Conservation (phyloP, 2,888 invertebrate genomes). For the Cacoxenus indagator region DNA sequence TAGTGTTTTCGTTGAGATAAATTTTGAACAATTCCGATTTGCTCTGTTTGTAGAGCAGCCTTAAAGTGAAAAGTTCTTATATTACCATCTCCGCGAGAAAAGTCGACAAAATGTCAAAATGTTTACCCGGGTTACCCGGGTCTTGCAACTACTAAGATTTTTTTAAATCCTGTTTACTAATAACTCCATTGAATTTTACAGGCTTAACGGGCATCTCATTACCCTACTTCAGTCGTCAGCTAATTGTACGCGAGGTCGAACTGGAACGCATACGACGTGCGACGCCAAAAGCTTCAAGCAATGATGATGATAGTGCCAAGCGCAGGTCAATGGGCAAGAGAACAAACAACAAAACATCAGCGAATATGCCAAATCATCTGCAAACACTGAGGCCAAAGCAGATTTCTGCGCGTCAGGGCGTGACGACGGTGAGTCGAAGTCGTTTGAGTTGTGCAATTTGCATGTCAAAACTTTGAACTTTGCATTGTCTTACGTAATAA, state of each 20-base stretch:
- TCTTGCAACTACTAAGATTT: too few relatives aligned
- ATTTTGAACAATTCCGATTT: too few relatives aligned
- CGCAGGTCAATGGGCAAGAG: slow-evolving; percentile 2
- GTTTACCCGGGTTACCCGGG: too few relatives aligned
- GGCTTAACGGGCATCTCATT: slow-evolving; percentile 69
- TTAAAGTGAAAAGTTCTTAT: too few relatives aligned
- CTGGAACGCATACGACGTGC: slow-evolving; percentile 80
- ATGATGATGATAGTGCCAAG: slow-evolving; percentile 5
- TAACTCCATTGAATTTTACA: too few relatives aligned
- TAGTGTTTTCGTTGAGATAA: too few relatives aligned
- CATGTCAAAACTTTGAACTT: slow-evolving; percentile 37
- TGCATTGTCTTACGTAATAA: slow-evolving; percentile 49
- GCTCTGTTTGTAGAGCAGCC: too few relatives aligned
- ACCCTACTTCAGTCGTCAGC: slow-evolving; percentile 81
- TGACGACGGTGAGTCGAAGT: slow-evolving; percentile 45
- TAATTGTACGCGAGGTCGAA: slow-evolving; percentile 87
- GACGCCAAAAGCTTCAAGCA: slow-evolving; percentile 56
- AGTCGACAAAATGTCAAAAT: too few relatives aligned
- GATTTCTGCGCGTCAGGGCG: slow-evolving; percentile 62
- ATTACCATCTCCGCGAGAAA: too few relatives aligned
- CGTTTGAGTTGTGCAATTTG: slow-evolving; percentile 41
- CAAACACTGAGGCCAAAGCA: slow-evolving; percentile 78
- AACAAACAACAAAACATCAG: slow-evolving; percentile 21
- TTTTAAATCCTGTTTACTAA: too few relatives aligned
- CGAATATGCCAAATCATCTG: slow-evolving; percentile 78